A percentile compares a stretch with the other conserved stretches of the same genome.
phyloP scores from a whole-genome alignment of 2,888 invertebrate genomes.

The Sthenelais limicola region DNA sequence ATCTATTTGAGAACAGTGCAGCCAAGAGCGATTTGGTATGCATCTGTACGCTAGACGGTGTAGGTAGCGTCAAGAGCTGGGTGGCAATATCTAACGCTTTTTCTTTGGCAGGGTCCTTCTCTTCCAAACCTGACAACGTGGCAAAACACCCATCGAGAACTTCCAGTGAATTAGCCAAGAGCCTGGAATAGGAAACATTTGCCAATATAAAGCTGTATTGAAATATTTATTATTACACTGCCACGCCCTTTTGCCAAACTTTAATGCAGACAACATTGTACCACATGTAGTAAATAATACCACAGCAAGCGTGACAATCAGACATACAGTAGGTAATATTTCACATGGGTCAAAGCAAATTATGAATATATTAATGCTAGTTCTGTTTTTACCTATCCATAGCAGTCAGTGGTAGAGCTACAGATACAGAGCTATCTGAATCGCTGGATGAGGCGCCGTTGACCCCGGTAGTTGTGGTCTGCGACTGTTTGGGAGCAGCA shows the following conservation, averaged over 20 bases:
- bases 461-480: constrained; percentile 43
- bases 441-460: constrained; percentile 45
- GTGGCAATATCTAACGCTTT: constrained; percentile 80
- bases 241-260: too few species aligned
- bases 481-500: constrained; percentile 44
- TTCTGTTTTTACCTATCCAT: constrained; percentile 78
- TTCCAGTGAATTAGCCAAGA: constrained; percentile 75
- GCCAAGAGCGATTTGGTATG: constrained; percentile 88
- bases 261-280: too few species aligned
- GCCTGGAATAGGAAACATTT: constrained; percentile 55
- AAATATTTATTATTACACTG: too few species aligned
- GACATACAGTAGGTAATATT: too few species aligned
- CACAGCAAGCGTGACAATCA: too few species aligned
- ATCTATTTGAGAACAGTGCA: constrained; percentile 82
- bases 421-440: constrained; percentile 51
- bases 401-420: constrained; percentile 75
- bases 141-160: constrained; percentile 83
- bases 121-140: constrained; percentile 60
- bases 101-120: constrained; percentile 36
- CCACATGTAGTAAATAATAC: too few species aligned
- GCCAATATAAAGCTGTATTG: too few species aligned
- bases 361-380: too few species aligned
- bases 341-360: too few species aligned
- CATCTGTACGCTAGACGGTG: constrained; percentile 81
- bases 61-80: constrained; percentile 79